phyloP scores from a whole-genome alignment of 2,113 vertebrate species.

The Gorsachius goisagi region DNA sequence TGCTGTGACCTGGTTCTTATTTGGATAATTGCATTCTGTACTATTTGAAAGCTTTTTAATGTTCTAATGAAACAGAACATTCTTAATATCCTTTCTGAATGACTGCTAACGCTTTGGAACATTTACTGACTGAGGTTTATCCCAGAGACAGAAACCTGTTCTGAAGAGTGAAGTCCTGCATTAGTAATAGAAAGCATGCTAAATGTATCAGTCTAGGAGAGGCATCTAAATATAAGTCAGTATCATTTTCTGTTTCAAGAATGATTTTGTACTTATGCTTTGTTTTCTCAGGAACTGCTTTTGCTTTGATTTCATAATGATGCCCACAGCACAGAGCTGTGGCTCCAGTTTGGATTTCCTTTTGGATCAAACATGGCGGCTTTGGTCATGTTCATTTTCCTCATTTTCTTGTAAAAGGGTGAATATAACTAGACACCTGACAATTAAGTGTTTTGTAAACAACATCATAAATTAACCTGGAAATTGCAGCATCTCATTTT shows the following conservation, averaged over 20 bases:
- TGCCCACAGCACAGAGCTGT: background rate
- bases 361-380: background rate
- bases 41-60: slow-evolving; percentile 24
- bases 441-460: background rate
- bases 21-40: slow-evolving; percentile 11
- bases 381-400: background rate
- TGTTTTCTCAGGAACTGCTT: background rate
- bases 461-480: background rate
- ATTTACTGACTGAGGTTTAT: background rate
- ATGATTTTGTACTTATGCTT: background rate
- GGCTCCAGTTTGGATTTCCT: background rate
- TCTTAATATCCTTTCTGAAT: background rate
- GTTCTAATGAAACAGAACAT: slow-evolving; percentile 15
- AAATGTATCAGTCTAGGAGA: background rate
- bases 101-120: background rate
- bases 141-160: background rate
- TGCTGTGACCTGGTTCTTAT: slow-evolving; percentile 1
- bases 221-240: background rate
- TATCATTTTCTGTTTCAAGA: background rate
- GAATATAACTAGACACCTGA: background rate
- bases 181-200: background rate
- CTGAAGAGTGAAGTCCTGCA: background rate
- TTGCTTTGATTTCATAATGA: background rate
- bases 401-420: background rate
- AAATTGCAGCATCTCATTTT: background rate